Evolutionary conservation across 2,888 invertebrate species (phyloP).

Genomic region (Enoplolaimus lenunculus): DNA sequence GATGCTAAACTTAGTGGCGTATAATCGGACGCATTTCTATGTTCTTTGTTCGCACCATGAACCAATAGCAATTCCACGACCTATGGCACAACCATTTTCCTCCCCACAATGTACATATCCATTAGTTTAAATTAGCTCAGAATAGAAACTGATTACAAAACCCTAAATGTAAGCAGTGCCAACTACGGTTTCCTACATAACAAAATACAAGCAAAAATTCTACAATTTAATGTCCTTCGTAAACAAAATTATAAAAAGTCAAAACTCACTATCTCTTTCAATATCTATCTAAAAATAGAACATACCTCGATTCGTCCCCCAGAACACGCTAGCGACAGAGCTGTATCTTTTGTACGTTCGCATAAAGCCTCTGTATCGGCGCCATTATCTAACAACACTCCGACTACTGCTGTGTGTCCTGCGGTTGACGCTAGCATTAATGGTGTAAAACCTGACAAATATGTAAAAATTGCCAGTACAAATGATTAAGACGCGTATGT

Average conservation of each 20-base stretch:
- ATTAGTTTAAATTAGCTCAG: no score
- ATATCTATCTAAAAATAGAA: not conserved
- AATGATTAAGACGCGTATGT: no score
- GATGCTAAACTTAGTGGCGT: conserved; percentile 96
- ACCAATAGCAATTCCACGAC: conserved; percentile 76
- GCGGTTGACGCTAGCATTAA: conserved; percentile 91
- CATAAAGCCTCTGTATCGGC: conserved; percentile 98
- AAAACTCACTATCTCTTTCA: not conserved
- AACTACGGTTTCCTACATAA: no score
- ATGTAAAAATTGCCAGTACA: no score
- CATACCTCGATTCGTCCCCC: conserved; percentile 60
- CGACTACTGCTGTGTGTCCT: conserved; percentile 75
- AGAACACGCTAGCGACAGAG: conserved; percentile 86
- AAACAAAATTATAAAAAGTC: not conserved
- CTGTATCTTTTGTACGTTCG: conserved; percentile 95
- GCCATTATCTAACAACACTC: conserved; percentile 74
- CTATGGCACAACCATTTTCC: conserved; percentile 39
- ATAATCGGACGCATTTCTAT: conserved; percentile 95
- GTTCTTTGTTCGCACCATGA: conserved; percentile 76
- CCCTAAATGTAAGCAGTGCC: no score
- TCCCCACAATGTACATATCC: no score
- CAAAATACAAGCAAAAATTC: no score
- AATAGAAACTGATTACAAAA: no score
- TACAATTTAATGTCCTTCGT: not conserved
- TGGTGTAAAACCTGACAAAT: conserved; percentile 69